Evolutionary conservation across 2,888 invertebrate genomes (phyloP), one percentile per base, ranked within the genome.

Genomic region (Linnaemya tessellans): DNA sequence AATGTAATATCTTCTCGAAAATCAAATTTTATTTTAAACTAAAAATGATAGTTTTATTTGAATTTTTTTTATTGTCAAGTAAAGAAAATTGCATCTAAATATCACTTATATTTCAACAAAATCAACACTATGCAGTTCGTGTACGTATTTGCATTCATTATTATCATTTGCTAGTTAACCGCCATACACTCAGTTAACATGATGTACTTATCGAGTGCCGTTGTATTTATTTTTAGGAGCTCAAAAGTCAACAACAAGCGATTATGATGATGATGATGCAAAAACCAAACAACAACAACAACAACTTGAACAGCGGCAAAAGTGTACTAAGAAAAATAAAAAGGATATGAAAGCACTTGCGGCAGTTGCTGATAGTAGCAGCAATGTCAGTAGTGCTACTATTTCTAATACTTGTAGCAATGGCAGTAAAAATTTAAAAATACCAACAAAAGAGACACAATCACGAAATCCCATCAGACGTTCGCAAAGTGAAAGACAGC

Each of bases 391-490:
- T 41, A 58, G 20, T 49, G 22, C 46, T 60, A 46, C 58, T 38
- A 74, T 41, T 41, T 65, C 54, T 46, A 62, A 43, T 84, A 89
- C 87, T 87, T 86, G 86, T 35, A 56, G 88, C 88, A 74, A 54
- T 58, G 75, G 58, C 49, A 74, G 56, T 67, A 74, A 67, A 80
- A 80, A 74, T 80, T 64, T 49, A 70, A 85, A 74, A 85, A 68
- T 64, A 79, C 64, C 64, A 85, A 85, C 84, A 85, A 85, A 80
- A 86, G 88, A 89, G 88, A 89, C 90, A 90, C 90, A 90, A 92
- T 91, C 91, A 89, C 92, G 92, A 88, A 91, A 91, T 89, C 91
- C 91, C 90, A 91, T 92, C 89, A 91, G 92, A 90, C 92, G 92
- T 87, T 91, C 92, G 80, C 90, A 92, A 88, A 92, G 92, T 86